Percentiles rank a stretch among this genome's conserved stretches.
These are phyloP conservation scores for Haliclona indistincta DNA, from an alignment of 37 sponge, comb jelly and placozoan genomes.

Conservation along the genomic window DNA sequence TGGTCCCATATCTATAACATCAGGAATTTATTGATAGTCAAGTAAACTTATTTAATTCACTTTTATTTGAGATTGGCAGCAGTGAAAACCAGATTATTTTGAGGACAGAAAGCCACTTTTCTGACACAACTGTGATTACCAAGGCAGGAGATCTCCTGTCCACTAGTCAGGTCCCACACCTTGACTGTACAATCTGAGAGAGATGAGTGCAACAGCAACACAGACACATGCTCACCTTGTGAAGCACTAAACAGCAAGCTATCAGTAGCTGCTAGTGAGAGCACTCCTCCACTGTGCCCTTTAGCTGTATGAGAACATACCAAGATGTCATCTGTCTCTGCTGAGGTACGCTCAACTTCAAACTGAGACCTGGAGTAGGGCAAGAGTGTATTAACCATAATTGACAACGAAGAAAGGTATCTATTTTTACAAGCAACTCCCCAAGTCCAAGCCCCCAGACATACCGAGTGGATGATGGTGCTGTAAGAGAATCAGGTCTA, in stretches of 20 bases:
- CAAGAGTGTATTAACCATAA: too few species aligned
- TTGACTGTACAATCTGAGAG: constrained; percentile 80
- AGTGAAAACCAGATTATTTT: constrained; percentile 58
- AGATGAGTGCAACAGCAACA: background rate
- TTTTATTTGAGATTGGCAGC: constrained; percentile 82
- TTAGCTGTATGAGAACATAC: constrained; percentile 68
- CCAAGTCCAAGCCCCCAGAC: too few species aligned
- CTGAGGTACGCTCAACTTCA: background rate
- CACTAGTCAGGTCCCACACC: constrained; percentile 67
- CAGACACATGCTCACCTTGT: too few species aligned
- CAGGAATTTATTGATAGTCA: too few species aligned
- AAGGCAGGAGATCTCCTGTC: constrained; percentile 40
- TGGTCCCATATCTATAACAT: too few species aligned
- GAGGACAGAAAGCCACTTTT: constrained; percentile 51
- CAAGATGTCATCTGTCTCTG: constrained; percentile 7
- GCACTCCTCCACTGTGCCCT: constrained; percentile 65
- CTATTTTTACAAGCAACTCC: too few species aligned
- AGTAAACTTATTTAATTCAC: too few species aligned
- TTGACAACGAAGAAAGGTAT: too few species aligned
- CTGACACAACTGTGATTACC: constrained; percentile 79
- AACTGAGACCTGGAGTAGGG: background rate
- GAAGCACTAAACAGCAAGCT: constrained; percentile 71
- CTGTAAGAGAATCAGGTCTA: too few species aligned
- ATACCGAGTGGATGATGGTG: too few species aligned
- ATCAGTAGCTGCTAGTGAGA: constrained; percentile 63